Evolutionary conservation across 2,113 vertebrate genomes (phyloP).

Genomic region (Leucoraja erinaceus): DNA sequence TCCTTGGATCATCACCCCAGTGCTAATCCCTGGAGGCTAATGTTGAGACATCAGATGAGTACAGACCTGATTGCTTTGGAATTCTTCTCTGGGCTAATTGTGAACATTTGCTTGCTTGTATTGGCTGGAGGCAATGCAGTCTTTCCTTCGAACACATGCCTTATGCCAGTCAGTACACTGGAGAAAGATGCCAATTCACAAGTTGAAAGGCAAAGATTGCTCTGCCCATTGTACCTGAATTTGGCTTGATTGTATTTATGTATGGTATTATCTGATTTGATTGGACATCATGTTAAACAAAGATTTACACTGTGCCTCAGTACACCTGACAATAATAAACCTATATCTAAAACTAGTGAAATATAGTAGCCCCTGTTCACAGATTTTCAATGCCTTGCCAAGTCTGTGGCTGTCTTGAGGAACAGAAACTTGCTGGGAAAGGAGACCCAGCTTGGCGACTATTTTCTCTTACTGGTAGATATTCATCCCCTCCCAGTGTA

Average conservation of each 20-base stretch:
- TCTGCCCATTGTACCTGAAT: too few species aligned
- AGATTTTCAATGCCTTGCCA: background rate
- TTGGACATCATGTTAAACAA: too few species aligned
- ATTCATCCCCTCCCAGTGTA: background rate
- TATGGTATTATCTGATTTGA: too few species aligned
- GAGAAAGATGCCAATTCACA: background rate
- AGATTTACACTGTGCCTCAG: too few species aligned
- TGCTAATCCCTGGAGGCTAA: background rate
- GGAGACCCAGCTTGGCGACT: background rate
- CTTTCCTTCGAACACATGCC: background rate
- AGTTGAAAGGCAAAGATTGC: background rate
- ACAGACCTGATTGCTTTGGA: background rate
- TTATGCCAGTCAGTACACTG: background rate
- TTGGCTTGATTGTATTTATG: too few species aligned
- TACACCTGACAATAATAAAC: too few species aligned
- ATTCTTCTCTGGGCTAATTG: background rate
- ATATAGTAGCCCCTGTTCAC: background rate
- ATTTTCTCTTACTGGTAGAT: background rate
- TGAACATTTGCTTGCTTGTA: background rate
- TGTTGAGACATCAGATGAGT: background rate
- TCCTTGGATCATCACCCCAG: background rate
- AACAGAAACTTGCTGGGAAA: background rate
- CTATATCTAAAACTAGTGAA: background rate
- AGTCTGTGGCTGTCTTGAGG: background rate
- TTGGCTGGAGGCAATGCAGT: background rate